A percentile compares a stretch with the other conserved stretches of the same genome.
phyloP scores from a whole-genome alignment of 2,113 vertebrate species.

The Nanorana parkeri region DNA sequence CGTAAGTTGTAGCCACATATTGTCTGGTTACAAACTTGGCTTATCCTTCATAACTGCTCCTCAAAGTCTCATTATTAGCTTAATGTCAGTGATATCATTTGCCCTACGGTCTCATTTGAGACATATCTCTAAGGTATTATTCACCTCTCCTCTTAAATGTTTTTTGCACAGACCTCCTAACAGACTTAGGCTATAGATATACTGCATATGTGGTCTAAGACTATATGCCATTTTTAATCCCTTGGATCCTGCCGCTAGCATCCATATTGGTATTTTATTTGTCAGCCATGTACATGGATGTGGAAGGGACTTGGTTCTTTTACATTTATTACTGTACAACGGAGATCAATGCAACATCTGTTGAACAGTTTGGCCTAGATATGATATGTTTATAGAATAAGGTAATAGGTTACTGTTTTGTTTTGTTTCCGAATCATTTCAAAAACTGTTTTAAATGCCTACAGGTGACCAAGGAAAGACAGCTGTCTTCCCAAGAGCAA shows the following conservation, averaged over 20 bases:
- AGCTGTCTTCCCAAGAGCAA: too few species aligned
- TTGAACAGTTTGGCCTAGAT: background rate
- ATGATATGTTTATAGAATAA: too few species aligned
- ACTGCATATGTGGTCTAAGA: background rate
- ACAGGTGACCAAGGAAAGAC: too few species aligned
- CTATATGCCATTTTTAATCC: background rate
- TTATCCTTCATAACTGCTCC: background rate
- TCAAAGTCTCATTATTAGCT: conserved; percentile 21
- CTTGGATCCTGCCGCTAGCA: background rate
- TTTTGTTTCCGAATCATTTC: too few species aligned
- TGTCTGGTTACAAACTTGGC: background rate
- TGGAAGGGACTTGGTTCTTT: background rate
- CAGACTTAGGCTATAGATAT: too few species aligned
- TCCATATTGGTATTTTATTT: background rate
- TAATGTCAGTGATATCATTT: conserved; percentile 21
- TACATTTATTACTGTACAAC: background rate
- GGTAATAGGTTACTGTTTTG: too few species aligned
- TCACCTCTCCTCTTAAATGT: background rate
- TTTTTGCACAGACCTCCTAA: too few species aligned
- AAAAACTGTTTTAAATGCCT: too few species aligned
- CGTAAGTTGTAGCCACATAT: background rate
- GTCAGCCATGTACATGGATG: background rate
- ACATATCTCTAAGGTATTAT: background rate
- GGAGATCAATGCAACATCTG: background rate
- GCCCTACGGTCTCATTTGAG: background rate